These are phyloP conservation scores for Caradrina kadenii DNA, from an alignment of 2,888 invertebrate species.

Conservation along the genomic window DNA sequence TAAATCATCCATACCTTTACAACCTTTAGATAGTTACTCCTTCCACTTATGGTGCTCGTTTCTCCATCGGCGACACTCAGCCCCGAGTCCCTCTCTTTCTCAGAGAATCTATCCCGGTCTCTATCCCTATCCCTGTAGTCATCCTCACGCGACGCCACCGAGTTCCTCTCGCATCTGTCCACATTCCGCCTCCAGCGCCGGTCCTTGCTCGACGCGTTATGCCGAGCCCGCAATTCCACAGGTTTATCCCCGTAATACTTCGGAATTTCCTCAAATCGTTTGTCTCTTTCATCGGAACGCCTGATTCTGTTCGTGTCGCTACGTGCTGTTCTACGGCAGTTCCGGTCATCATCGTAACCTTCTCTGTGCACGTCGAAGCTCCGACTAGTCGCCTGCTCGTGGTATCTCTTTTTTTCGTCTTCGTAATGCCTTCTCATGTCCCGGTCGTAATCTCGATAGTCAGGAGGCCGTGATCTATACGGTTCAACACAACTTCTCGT, in stretches of 20 bases:
- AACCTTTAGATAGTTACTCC: constrained; percentile 82
- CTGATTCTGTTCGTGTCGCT: constrained; percentile 75
- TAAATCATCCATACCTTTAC: constrained; percentile 77
- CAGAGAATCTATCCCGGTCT: constrained; percentile 77
- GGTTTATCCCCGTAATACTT: constrained; percentile 77
- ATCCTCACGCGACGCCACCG: constrained; percentile 80
- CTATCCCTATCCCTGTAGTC: constrained; percentile 73
- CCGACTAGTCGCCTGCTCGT: constrained; percentile 80
- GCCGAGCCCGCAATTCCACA: constrained; percentile 63
- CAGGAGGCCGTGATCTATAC: constrained; percentile 65
- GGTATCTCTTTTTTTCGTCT: constrained; percentile 73
- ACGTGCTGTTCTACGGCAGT: constrained; percentile 72
- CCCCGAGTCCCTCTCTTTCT: constrained; percentile 84
- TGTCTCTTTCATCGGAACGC: constrained; percentile 72
- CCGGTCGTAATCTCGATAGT: constrained; percentile 71
- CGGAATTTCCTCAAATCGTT: constrained; percentile 69
- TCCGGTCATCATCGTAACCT: constrained; percentile 74
- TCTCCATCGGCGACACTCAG: constrained; percentile 85
- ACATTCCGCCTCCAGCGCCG: constrained; percentile 70
- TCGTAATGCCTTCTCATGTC: constrained; percentile 69
- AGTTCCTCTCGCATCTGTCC: constrained; percentile 80
- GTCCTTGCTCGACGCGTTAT: constrained; percentile 68
- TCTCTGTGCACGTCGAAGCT: constrained; percentile 81
- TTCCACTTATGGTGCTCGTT: constrained; percentile 82
- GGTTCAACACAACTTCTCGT: constrained; percentile 73